phyloP scores from a whole-genome alignment of 2,797 vertebrate genomes.

The Lepus oiostolus region DNA sequence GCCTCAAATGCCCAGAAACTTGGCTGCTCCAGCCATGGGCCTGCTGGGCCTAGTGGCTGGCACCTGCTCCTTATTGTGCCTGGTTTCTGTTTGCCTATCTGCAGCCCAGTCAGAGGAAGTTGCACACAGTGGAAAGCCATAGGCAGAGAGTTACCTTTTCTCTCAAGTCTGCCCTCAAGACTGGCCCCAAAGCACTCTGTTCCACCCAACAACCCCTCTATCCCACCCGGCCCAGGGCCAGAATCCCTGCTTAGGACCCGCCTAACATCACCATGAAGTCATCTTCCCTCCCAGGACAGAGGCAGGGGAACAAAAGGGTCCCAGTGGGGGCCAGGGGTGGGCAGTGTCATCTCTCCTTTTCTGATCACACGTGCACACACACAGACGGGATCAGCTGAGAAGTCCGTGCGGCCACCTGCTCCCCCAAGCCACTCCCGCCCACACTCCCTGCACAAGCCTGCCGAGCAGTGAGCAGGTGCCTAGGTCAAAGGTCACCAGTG shows the following conservation, averaged over 20 bases:
- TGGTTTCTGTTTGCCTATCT: constrained; percentile 62
- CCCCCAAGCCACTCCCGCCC: neutral
- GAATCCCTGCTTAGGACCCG: neutral
- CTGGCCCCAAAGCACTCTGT: neutral
- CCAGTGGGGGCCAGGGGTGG: neutral
- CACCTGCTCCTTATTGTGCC: constrained; percentile 20
- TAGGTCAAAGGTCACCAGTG: neutral
- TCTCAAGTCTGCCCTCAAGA: constrained; percentile 45
- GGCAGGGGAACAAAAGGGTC: constrained; percentile 65
- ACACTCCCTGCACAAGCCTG: neutral
- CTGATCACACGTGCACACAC: neutral
- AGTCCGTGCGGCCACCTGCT: neutral
- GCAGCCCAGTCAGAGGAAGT: constrained; percentile 4
- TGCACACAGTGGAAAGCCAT: neutral
- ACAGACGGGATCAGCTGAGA: neutral
- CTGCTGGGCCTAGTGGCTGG: constrained; percentile 32
- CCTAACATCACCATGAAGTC: constrained; percentile 44
- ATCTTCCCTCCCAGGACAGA: constrained; percentile 57
- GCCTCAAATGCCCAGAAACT: constrained; percentile 65
- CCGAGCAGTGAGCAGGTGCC: neutral
- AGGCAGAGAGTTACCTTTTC: neutral
- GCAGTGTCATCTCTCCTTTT: neutral
- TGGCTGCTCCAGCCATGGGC: constrained; percentile 20
- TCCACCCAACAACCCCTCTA: neutral
- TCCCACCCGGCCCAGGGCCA: neutral